Conservation (phyloP, 37 sponge, comb jelly and placozoan genomes). For the Cladorhizidae sp. region DNA sequence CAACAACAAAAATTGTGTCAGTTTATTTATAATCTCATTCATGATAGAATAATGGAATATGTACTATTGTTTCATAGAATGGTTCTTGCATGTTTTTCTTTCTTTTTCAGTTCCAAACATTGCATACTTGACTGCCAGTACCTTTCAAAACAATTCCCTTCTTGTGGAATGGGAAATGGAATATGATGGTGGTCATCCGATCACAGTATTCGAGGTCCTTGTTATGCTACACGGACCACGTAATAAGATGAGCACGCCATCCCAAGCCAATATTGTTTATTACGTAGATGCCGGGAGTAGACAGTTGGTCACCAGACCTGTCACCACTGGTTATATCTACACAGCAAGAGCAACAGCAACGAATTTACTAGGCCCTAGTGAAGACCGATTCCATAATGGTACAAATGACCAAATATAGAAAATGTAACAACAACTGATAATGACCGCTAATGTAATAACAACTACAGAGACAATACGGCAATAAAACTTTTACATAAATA, state of each 20-base stretch:
- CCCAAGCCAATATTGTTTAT: not conserved
- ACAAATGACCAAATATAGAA: not conserved
- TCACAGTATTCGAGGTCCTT: slow-evolving; percentile 30
- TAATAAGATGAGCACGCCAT: not conserved
- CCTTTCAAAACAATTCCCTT: slow-evolving; percentile 27
- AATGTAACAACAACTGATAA: not conserved
- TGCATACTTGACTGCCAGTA: slow-evolving; percentile 10
- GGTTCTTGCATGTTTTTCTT: no score
- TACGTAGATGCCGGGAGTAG: not conserved
- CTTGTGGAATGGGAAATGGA: slow-evolving; percentile 51
- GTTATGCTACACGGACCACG: not conserved
- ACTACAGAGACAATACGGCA: no score
- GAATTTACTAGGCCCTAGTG: slow-evolving; percentile 22
- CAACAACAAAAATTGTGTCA: no score
- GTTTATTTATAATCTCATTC: no score
- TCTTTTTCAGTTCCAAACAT: slow-evolving; percentile 35
- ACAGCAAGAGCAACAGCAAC: not conserved
- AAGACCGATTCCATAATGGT: not conserved
- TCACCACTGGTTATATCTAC: not conserved
- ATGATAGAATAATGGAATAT: no score
- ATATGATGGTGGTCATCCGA: slow-evolving; percentile 55
- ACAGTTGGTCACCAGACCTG: slow-evolving; percentile 4
- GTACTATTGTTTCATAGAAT: no score
- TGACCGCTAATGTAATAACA: not conserved
- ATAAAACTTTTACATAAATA: not conserved